A percentile compares a stretch with the other conserved stretches of the same genome.
phyloP scores from a whole-genome alignment of 1,140 invertebrate genomes.

The Magallana ariakensis region DNA sequence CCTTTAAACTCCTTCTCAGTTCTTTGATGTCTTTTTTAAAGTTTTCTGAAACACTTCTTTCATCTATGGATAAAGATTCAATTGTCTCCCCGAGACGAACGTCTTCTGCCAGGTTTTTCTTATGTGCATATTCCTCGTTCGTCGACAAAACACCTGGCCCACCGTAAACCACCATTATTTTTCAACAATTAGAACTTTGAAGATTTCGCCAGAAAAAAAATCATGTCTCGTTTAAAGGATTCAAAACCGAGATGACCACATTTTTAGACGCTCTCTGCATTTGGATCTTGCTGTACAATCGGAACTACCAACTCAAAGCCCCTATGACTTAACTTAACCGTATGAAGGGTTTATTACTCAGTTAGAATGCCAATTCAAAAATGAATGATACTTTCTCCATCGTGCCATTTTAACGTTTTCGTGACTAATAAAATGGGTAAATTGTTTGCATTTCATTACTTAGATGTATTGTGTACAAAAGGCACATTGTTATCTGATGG shows the following conservation, averaged over 20 bases:
- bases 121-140: conserved; percentile 49
- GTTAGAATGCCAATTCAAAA: neutral
- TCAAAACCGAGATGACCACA: neutral
- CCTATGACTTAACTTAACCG: neutral
- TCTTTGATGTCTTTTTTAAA: conserved; percentile 24
- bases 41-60: neutral
- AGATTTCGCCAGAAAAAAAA: neutral
- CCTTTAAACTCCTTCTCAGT: conserved; percentile 28
- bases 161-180: neutral
- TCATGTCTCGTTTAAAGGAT: neutral
- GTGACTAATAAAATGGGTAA: neutral
- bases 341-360: neutral
- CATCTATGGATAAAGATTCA: conserved; percentile 29
- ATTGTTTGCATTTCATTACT: conserved; percentile 21
- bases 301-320: neutral
- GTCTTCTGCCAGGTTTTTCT: conserved; percentile 41
- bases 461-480: neutral
- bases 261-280: too few relatives aligned
- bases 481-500: conserved; percentile 7
- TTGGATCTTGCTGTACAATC: too few relatives aligned
- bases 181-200: neutral
- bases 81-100: conserved; percentile 32
- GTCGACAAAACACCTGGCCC: conserved; percentile 38
- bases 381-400: neutral
- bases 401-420: neutral